Evolutionary conservation across 1,140 invertebrate species (phyloP), one percentile per base, ranked within the genome.

Genomic region (Sycophaga agraensis): DNA sequence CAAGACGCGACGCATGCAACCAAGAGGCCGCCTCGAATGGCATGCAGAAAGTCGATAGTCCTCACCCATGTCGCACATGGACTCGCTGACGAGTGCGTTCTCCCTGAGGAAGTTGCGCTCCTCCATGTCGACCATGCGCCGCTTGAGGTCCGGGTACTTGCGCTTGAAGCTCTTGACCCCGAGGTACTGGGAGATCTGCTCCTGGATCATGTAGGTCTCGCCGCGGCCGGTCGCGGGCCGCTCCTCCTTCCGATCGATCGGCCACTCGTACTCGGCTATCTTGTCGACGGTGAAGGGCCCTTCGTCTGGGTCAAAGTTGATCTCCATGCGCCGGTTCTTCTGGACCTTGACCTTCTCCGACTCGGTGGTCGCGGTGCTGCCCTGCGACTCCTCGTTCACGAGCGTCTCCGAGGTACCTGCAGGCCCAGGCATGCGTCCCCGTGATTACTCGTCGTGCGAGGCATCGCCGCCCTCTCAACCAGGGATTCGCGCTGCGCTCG

Each of bases 211-310:
- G 69, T 86, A 92, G 5, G 87, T 87, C 63, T 92, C 90, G 34
- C 83, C 80, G 64, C 83, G 87, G 22, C 86, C 85, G 64, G 89
- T 87, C 34, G 87, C 85, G 4, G 93, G 93, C 94, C 94, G 97
- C 67, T 91, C 90, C 73, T 98, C 97, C 77, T 97, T 57, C n/a
- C 24, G 17, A 64, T 89, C 87, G 35, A 87, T 84, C 6, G 94
- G 93, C 95, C 95, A 98, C 68, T 91, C 90, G 73, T 98, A 98
- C 76, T 98, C 95, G 66, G 93, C 92, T 17, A 98, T 87, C 73
- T 92, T 91, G 51, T 93, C 89, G 12, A 92, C 91, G 11, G 87
- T 90, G 70, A 92, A 89, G 34, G 90, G 86, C 65, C 87, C 86
- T 65, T 85, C 84, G 65, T 87, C 87, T 69, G 83, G 81, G 70